Conservation (phyloP, 2,888 invertebrate genomes). For the Strigamia crassipes region DNA sequence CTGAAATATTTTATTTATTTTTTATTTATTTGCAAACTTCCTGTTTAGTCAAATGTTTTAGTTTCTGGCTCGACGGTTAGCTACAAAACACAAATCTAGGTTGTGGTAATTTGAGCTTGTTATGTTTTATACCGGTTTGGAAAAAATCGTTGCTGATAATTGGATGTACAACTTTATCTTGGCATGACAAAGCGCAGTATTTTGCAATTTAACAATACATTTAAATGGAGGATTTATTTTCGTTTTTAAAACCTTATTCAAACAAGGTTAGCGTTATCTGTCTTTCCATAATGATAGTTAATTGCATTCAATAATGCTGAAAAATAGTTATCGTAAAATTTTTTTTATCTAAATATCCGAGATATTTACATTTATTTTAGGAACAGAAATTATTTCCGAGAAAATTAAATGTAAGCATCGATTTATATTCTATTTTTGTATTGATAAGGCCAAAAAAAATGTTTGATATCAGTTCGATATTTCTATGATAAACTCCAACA, state of each 20-base stretch:
- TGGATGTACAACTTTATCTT: not conserved
- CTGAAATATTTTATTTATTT: not conserved
- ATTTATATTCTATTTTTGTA: not conserved
- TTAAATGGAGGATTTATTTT: not conserved
- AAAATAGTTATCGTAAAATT: not conserved
- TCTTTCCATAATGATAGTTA: not conserved
- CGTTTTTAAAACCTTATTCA: not conserved
- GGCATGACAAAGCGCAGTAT: slow-evolving; percentile 22
- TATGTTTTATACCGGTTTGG: not conserved
- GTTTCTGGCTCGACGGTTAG: not conserved
- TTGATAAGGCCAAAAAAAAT: not conserved
- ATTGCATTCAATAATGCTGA: not conserved
- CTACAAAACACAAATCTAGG: slow-evolving; percentile 13
- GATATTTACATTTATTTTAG: not conserved
- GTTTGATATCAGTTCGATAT: not conserved
- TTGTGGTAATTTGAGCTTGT: slow-evolving; percentile 28
- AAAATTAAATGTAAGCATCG: not conserved
- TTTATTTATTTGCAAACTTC: not conserved
- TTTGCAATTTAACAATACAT: slow-evolving; percentile 16
- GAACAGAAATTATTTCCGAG: not conserved
- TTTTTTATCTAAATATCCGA: not conserved
- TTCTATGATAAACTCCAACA: not conserved
- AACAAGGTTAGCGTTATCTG: slow-evolving; percentile 6
- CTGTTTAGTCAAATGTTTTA: slow-evolving; percentile 7
- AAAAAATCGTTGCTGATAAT: slow-evolving; percentile 36